Base-by-base conservation (phyloP, 2,888 invertebrate species). In the Caprella mutica region DNA sequence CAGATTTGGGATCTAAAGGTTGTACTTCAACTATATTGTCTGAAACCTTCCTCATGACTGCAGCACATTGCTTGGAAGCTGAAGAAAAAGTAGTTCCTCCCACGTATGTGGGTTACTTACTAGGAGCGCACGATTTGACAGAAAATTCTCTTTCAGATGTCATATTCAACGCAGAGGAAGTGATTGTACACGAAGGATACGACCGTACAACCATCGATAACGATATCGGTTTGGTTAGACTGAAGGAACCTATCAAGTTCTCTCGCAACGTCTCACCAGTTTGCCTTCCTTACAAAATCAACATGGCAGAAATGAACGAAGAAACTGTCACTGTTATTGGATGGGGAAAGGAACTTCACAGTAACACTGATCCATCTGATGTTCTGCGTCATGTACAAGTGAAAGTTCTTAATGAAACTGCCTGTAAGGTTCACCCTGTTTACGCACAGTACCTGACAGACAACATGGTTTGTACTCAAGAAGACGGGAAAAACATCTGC, bases 391-490 rank as follows among this genome's bases (percentile, higher is more conserved):
- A 58, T 29, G 54, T 55, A 3, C 24, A 58, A 3, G 8, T 55
- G 1, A 39, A 39, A 6, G 44, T 61, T 33, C 27, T 61, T 5
- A 38, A 29, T 5, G 33, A 51, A 8, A 23, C 24, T 8, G 39
- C 24, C 3, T 42, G 52, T 40, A 21, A 40, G 21, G 19, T 5
- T 3, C 40, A 33, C 3, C 9, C 23, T 5, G 35, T 17, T 3
- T 17, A 12, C 5, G 27, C 23, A 9, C 40, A 40, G 26, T 19
- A n/a, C 9, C 51, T 59, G 26, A 56, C 59, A 5, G 35, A 48
- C 21, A 59, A 39, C 30, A 61, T 55, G 52, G 30, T 61, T 24
- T 61, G 61, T 38, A 55, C 61, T 5, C 46, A 53, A 1, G 46
- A 19, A 3, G 39, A 30, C 21, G 55, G 52, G n/a, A 40, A 30